Conservation (phyloP, 1,140 invertebrate genomes). For the Neelides sp. region DNA sequence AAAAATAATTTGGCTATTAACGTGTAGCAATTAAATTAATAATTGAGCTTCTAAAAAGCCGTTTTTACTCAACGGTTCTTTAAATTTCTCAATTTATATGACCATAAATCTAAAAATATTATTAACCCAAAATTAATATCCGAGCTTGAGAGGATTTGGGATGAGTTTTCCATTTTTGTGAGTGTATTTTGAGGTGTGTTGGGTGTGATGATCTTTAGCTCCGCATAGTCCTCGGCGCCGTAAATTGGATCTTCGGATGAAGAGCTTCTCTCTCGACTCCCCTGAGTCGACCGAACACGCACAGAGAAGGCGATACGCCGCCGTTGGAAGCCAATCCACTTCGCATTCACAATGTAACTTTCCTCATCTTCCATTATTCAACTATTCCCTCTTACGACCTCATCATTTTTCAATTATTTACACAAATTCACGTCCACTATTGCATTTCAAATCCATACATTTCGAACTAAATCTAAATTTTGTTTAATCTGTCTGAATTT, state of each 20-base stretch:
- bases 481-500: no score
- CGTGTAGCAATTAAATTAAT: no score
- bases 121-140: not conserved
- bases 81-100: slow-evolving; percentile 3
- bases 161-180: not conserved
- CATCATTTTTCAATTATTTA: not conserved
- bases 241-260: slow-evolving; percentile 92
- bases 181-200: slow-evolving; percentile 23
- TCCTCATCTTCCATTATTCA: not conserved
- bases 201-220: slow-evolving; percentile 48
- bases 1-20: no score
- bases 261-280: slow-evolving; percentile 89
- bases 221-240: slow-evolving; percentile 88
- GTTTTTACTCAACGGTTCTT: slow-evolving; percentile 15
- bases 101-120: slow-evolving; percentile 5
- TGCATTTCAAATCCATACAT: no score
- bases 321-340: slow-evolving; percentile 36
- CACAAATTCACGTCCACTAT: not conserved
- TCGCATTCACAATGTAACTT: slow-evolving; percentile 40
- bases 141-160: no score
- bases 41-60: no score
- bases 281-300: slow-evolving; percentile 80
- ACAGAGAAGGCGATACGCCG: slow-evolving; percentile 53
- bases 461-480: no score
- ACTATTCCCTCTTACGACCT: not conserved